Evolutionary conservation across 2,888 invertebrate genomes (phyloP), one percentile per base, ranked within the genome.

Genomic region (Ormyrus labotus): DNA sequence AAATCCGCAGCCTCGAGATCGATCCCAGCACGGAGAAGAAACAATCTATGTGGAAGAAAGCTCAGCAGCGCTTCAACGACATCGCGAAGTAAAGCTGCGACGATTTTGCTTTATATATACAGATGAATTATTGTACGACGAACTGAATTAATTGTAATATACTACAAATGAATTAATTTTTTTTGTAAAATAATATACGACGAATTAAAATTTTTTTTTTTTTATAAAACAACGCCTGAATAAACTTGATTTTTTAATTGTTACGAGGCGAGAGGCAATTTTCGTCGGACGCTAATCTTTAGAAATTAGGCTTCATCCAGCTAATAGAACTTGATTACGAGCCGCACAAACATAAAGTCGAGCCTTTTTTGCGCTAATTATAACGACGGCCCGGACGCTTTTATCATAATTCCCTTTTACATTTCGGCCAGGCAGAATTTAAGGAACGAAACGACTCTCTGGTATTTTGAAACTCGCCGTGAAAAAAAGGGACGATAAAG

Each of bases 61-160:
- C 91, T 6, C 91, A 90, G 81, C 87, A 90, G 78, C 90, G 92
- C 72, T 92, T 91, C 84, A 87, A 90, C 78, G 87, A 90, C 70
- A 86, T 91, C 68, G 34, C 3, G 34, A 34, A 34, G 4, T 34
- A 34, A 34, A 34, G 34, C 34, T 34, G 34, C 34, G 34, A 34
- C 34, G 0, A 0, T 4, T 2, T 34, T 4, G 4, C 34, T 34
- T 34, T 13, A 13, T 19, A 19, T 34, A 34, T 34, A 34, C 34
- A 34, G 2, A 34, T 34, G 34, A 34, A 34, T 34, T 34, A 34
- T 34, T 34, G 34, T 34, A 34, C 34, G 34, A 34, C 0, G 3
- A 34, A 4, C 2, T 34, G 34, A 34, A 34, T 34, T 34, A 3
- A 3, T 34, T 34, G 4, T 34, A 34, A 34, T 4, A 4, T 34